Evolutionary conservation across 2,888 invertebrate species (phyloP).

Genomic region (Rhynchonema sp.): DNA sequence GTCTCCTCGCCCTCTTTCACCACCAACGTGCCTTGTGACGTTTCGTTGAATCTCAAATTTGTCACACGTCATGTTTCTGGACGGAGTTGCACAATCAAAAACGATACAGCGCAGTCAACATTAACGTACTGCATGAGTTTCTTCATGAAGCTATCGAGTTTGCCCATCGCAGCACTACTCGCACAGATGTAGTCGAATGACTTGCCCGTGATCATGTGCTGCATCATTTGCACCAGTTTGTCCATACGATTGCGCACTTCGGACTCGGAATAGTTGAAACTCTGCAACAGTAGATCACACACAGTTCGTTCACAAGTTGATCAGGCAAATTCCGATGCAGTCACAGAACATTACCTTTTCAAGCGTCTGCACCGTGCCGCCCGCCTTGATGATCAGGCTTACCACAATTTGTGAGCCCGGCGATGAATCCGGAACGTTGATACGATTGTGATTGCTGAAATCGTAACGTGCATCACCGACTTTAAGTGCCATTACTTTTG

Average conservation of each 20-base stretch:
- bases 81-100: no score
- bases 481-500: no score
- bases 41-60: neutral
- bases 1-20: neutral
- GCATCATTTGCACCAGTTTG: constrained; percentile 8
- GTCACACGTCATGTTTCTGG: neutral
- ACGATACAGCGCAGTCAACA: neutral
- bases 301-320: neutral
- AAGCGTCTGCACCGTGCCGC: constrained; percentile 1
- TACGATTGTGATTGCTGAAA: neutral
- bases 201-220: constrained; percentile 9
- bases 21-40: neutral
- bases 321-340: neutral
- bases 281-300: neutral
- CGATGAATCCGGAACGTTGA: neutral
- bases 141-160: constrained; percentile 3
- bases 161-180: constrained; percentile 7
- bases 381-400: neutral
- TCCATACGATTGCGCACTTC: neutral
- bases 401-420: neutral
- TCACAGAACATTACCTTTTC: no score
- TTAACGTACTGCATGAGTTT: constrained; percentile 7
- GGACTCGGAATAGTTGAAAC: neutral
- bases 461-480: neutral
- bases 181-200: constrained; percentile 11